Percentiles rank a stretch among this genome's conserved stretches.
These are phyloP conservation scores for Sebastiscus tertius DNA, from an alignment of 2,797 vertebrate species.

Conservation along the genomic window DNA sequence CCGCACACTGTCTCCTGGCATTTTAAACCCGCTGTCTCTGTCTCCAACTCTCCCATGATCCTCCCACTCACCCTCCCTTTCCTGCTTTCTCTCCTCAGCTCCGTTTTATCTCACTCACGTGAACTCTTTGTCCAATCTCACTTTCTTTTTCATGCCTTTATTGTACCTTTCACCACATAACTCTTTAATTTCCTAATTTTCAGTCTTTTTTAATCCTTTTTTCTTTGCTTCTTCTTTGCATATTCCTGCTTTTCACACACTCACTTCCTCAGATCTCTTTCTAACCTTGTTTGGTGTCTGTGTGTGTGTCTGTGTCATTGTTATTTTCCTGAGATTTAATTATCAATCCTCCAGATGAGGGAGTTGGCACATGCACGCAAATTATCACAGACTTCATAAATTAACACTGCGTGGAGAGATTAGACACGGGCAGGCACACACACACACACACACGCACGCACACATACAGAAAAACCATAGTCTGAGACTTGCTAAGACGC, in stretches of 20 bases:
- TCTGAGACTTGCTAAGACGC: background rate
- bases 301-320: constrained; percentile 4
- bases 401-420: background rate
- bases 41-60: constrained; percentile 51
- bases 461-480: background rate
- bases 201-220: background rate
- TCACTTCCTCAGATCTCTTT: background rate
- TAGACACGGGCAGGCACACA: background rate
- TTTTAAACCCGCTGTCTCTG: constrained; percentile 54
- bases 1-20: constrained; percentile 66
- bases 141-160: background rate
- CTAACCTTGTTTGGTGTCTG: constrained; percentile 6
- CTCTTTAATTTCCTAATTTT: background rate
- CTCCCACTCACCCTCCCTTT: constrained; percentile 29
- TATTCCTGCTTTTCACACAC: background rate
- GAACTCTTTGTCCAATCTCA: constrained; percentile 5
- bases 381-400: constrained; percentile 26
- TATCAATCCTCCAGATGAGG: constrained; percentile 34
- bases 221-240: background rate
- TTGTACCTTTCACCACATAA: background rate
- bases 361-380: constrained; percentile 15
- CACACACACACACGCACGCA: background rate
- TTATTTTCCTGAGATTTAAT: constrained; percentile 36
- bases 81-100: constrained; percentile 1
- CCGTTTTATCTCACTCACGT: constrained; percentile 7